Percentiles rank a stretch among this genome's conserved stretches.
phyloP scores from a whole-genome alignment of 2,797 vertebrate species.

The Lophura swinhoii region DNA sequence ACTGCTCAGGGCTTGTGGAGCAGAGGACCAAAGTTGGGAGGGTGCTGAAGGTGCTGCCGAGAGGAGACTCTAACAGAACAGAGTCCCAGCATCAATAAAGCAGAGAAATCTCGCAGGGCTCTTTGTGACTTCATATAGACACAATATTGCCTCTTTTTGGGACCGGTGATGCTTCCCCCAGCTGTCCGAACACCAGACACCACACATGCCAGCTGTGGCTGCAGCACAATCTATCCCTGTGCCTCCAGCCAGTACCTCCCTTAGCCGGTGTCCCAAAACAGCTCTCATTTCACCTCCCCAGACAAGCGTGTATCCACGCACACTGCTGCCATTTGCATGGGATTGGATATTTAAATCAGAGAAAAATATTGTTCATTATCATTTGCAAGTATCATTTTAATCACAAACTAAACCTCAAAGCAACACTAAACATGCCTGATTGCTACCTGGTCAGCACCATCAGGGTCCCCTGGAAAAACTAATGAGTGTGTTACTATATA shows the following conservation, averaged over 20 bases:
- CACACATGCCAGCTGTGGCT: accelerated
- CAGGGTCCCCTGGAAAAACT: conserved; percentile 43
- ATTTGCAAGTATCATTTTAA: conserved; percentile 26
- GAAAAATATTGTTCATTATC: conserved; percentile 20
- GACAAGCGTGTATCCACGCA: conserved; percentile 12
- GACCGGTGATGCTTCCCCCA: accelerated
- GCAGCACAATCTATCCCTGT: accelerated
- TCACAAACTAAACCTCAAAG: conserved; percentile 47
- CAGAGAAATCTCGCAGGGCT: not conserved
- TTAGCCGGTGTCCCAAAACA: not conserved
- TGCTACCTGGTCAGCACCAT: conserved; percentile 50
- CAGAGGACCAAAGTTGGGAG: not conserved
- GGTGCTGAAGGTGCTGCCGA: not conserved
- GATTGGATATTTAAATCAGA: conserved; percentile 62
- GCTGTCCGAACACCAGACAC: not conserved
- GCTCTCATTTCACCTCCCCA: conserved; percentile 30
- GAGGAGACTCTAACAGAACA: not conserved
- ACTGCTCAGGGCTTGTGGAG: not conserved
- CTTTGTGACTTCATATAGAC: not conserved
- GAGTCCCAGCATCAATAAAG: not conserved
- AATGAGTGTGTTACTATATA: conserved; percentile 60
- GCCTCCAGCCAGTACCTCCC: not conserved
- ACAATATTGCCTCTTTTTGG: not conserved
- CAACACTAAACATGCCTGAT: not conserved
- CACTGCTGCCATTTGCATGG: conserved; percentile 48